A percentile compares a stretch with the other conserved stretches of the same genome.
phyloP scores from a whole-genome alignment of 2,797 vertebrate genomes.

The Chlorospingus flavigularis region DNA sequence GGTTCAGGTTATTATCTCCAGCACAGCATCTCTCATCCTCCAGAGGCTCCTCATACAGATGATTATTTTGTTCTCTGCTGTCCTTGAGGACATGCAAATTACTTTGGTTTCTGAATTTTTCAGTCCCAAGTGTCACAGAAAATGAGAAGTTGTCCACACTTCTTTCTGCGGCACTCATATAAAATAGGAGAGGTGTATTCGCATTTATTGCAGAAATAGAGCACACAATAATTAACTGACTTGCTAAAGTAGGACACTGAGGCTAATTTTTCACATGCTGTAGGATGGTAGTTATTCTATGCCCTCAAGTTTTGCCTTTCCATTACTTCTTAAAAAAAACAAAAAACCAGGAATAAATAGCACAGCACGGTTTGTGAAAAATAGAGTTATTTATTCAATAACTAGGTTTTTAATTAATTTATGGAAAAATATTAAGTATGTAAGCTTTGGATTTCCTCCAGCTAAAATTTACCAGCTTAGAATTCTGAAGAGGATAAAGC shows the following conservation, averaged over 20 bases:
- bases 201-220: conserved; percentile 8
- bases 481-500: neutral
- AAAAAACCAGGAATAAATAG: neutral
- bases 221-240: conserved; percentile 21
- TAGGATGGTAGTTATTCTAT: conserved; percentile 19
- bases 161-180: neutral
- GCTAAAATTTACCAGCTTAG: neutral
- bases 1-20: conserved; percentile 4
- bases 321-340: neutral
- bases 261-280: neutral
- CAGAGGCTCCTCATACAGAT: neutral
- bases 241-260: conserved; percentile 41
- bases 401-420: conserved; percentile 6
- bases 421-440: neutral
- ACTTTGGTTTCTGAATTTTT: neutral
- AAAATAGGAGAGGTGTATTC: neutral
- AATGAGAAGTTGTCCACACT: conserved; percentile 3
- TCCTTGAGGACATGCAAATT: conserved; percentile 41
- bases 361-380: neutral
- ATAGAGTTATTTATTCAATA: neutral
- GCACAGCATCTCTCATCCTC: neutral
- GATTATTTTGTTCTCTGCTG: conserved; percentile 6
- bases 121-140: neutral
- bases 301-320: conserved; percentile 25
- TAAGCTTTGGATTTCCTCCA: neutral